Evolutionary conservation across 2,797 vertebrate species (phyloP).

Genomic region (Melanotaenia boesemani): DNA sequence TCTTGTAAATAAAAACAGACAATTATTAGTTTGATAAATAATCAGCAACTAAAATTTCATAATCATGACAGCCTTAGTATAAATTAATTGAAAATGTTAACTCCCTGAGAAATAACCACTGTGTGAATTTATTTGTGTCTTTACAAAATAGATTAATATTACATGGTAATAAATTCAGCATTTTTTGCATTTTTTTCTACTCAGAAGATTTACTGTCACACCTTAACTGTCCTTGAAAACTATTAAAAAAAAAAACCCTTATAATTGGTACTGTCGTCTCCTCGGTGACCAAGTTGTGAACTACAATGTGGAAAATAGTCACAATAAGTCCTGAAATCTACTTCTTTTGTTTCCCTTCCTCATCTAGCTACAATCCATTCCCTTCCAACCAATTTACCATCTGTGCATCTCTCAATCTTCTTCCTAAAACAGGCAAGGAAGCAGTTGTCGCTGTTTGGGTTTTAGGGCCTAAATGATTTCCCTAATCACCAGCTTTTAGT

Average conservation of each 20-base stretch:
- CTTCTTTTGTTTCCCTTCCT: constrained; percentile 63
- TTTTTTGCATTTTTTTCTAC: neutral
- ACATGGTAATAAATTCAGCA: neutral
- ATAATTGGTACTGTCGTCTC: constrained; percentile 8
- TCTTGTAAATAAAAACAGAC: neutral
- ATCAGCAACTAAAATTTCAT: too few species aligned
- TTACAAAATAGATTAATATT: neutral
- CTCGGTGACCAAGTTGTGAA: constrained; percentile 28
- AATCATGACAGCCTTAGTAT: neutral
- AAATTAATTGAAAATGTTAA: neutral
- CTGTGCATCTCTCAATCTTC: constrained; percentile 87
- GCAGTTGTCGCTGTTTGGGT: constrained; percentile 93
- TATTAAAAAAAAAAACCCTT: constrained; percentile 1
- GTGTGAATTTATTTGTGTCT: neutral
- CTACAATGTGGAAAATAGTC: constrained; percentile 60
- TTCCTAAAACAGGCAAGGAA: constrained; percentile 95
- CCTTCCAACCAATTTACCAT: constrained; percentile 88
- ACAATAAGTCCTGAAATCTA: constrained; percentile 54
- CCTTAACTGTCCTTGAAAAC: neutral
- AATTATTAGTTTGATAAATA: neutral
- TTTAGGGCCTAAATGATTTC: constrained; percentile 93
- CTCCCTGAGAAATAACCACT: too few species aligned
- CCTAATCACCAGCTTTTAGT: constrained; percentile 94
- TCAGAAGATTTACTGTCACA: neutral
- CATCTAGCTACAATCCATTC: constrained; percentile 88